Evolutionary conservation across 2,888 invertebrate species (phyloP), one percentile per base, ranked within the genome.

Genomic region (Oscheius sp.): DNA sequence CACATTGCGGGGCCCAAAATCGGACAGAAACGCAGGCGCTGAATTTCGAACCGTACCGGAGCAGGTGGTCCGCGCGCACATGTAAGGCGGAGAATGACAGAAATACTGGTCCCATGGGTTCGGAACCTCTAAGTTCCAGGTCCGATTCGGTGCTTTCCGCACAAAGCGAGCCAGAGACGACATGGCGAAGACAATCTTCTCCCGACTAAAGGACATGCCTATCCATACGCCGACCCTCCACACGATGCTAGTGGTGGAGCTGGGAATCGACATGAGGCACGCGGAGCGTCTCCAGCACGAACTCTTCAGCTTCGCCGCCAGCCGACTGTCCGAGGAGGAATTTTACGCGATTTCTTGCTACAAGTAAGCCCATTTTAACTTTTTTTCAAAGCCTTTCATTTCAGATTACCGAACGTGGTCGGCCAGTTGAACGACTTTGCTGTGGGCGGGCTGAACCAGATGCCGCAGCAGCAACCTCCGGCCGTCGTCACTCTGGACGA

Each of bases 281-380:
- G 58, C 51, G 48, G 60, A 47, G 2, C 47, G 50, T 29, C 48
- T 73, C 33, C 65, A 65, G 11, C 55, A 63, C 1, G 65, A 73
- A 50, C 65, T 73, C 1, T 65, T 65, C 48, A 48, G 66, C 7
- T 73, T 73, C 37, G 63, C 65, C 11, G 48, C 65, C 29, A 48
- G 48, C 29, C 47, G 60, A 10, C 50, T 71, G 4, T 10, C 13
- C 32, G 51, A 51, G 21, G 59, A 59, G 1, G 71, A 59, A n/a
- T 60, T 21, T 60, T 59, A 50, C 33, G 35, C 59, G 1, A 71
- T 60, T 29, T 48, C 59, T 29, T 50, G 51, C 50, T 50, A 48
- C 60, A 48, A 10, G 57, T 71, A n/a, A 13, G 32, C 37, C 4
- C 10, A 35, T 10, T 53, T 5, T 53, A 4, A 3, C 29, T 53